These are phyloP conservation scores for Petrophora chlorosata DNA, from an alignment of 2,888 invertebrate species.

Conservation along the genomic window DNA sequence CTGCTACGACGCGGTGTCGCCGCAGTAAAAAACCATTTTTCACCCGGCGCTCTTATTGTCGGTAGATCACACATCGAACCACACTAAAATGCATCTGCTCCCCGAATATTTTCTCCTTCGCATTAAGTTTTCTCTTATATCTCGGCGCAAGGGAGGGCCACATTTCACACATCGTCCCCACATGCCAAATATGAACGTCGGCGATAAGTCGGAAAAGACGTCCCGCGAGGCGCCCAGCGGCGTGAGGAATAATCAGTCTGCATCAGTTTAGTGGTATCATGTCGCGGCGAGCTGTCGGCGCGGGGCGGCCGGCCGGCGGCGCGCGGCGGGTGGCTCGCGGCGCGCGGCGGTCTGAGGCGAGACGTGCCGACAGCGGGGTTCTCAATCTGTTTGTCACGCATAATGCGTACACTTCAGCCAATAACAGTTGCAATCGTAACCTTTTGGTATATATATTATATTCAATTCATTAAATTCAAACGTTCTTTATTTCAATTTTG, in stretches of 20 bases:
- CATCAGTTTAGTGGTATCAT: not conserved
- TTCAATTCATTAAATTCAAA: no score
- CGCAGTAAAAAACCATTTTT: constrained; percentile 41
- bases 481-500: no score
- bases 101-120: constrained; percentile 43
- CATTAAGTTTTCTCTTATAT: constrained; percentile 41
- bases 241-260: not conserved
- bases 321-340: not conserved
- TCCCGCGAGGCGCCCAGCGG: not conserved
- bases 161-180: constrained; percentile 8
- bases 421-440: no score
- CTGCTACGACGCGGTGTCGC: constrained; percentile 6
- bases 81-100: constrained; percentile 60
- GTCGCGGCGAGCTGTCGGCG: not conserved
- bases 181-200: constrained; percentile 5
- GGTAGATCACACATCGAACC: constrained; percentile 57
- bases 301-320: not conserved
- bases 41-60: constrained; percentile 40
- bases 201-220: constrained; percentile 17
- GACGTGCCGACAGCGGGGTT: not conserved
- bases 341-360: not conserved
- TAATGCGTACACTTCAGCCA: no score
- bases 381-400: not conserved
- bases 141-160: constrained; percentile 16
- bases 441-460: not conserved